A percentile compares a stretch with the other conserved stretches of the same genome.
Conservation (phyloP, 1,140 invertebrate species). For the Argopecten irradians region DNA sequence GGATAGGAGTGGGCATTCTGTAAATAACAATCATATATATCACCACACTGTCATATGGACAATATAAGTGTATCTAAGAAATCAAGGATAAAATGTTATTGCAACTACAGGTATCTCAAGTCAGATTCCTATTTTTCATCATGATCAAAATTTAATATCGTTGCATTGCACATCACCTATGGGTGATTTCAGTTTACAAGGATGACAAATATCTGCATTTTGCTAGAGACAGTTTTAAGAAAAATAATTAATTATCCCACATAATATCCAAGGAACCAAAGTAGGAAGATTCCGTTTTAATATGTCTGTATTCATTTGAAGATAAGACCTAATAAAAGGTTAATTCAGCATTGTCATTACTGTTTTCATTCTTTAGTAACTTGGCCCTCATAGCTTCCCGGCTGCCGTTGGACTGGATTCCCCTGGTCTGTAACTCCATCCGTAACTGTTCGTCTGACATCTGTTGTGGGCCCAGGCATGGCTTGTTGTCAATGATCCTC, state of each 20-base stretch:
- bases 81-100: background rate
- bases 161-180: too few relatives aligned
- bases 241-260: too few relatives aligned
- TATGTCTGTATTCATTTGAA: too few relatives aligned
- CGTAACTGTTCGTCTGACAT: slow-evolving; percentile 57
- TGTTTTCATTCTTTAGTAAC: slow-evolving; percentile 41
- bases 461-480: slow-evolving; percentile 59
- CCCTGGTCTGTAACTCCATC: slow-evolving; percentile 47
- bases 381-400: slow-evolving; percentile 48
- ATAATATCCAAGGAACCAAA: too few relatives aligned
- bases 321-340: too few relatives aligned
- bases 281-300: too few relatives aligned
- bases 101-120: too few relatives aligned
- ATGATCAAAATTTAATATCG: too few relatives aligned
- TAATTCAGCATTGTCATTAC: slow-evolving; percentile 34
- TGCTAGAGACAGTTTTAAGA: too few relatives aligned
- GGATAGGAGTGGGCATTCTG: slow-evolving; percentile 61
- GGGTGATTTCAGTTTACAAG: too few relatives aligned
- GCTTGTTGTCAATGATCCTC: slow-evolving; percentile 61
- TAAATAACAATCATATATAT: slow-evolving; percentile 35
- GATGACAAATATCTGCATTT: too few relatives aligned
- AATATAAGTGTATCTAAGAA: background rate
- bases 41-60: background rate
- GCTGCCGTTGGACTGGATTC: slow-evolving; percentile 44
- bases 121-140: too few relatives aligned